A percentile compares a stretch with the other conserved stretches of the same genome.
Evolutionary conservation across 2,113 vertebrate species (phyloP).

Genomic region (Nycticorax nycticorax): DNA sequence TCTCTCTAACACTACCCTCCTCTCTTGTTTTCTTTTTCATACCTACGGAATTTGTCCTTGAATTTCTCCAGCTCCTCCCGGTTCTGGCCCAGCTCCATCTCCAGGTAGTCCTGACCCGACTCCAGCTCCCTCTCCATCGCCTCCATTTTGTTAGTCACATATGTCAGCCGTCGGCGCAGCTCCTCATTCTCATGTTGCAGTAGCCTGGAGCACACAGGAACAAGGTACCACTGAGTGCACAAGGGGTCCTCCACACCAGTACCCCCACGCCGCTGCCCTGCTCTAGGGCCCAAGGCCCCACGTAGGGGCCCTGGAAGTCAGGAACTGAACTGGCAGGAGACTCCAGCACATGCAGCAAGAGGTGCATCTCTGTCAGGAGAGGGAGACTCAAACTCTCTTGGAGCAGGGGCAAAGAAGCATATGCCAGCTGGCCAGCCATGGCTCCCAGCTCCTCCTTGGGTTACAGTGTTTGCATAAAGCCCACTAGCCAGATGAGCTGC

Average conservation of each 20-base stretch:
- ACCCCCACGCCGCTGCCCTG: neutral
- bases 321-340: neutral
- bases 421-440: neutral
- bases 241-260: neutral
- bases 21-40: neutral
- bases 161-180: slow-evolving; percentile 84
- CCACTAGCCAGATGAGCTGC: neutral
- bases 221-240: neutral
- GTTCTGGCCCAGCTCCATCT: slow-evolving; percentile 90
- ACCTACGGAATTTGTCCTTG: slow-evolving; percentile 98
- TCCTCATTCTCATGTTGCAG: slow-evolving; percentile 96
- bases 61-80: slow-evolving; percentile 96
- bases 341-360: neutral
- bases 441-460: neutral
- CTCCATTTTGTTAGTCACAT: slow-evolving; percentile 91
- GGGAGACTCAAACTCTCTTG: neutral
- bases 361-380: neutral
- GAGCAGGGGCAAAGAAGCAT: neutral
- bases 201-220: slow-evolving; percentile 77
- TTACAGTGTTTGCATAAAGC: slow-evolving; percentile 6
- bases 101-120: slow-evolving; percentile 89
- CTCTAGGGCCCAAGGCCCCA: neutral
- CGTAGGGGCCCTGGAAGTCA: neutral
- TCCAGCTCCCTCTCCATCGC: slow-evolving; percentile 93
- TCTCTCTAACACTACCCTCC: neutral